Evolutionary conservation across 1,140 invertebrate species (phyloP), one percentile per base, ranked within the genome.

Genomic region (Drosophila lini): DNA sequence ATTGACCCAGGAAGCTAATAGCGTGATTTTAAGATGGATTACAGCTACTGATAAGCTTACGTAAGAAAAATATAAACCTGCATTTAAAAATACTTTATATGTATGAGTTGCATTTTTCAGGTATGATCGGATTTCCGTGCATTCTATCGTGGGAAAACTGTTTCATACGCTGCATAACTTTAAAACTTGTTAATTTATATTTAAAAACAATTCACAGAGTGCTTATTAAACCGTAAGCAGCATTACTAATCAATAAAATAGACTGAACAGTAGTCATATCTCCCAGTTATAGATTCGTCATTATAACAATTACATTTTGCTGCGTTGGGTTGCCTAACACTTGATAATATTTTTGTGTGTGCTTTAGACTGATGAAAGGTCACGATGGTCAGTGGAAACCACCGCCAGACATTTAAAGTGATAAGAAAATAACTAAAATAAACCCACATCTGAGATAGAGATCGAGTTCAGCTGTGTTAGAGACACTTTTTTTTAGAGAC

Each of bases 311-410:
- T 32, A n/a, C 1, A 32, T 45, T 45, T 59, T 2, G 8, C 11
- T 19, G 15, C 5, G 6, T 22, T 34, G 19, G 16, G 19, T 36
- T 40, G 22, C n/a, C 11, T 22, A 56, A 16, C 16, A 38, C 19
- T 32, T 57, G 11, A 16, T 57, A 38, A 8, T 47, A 28, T 57
- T 47, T 11, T 32, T 32, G 25, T 9, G 8, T 28, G 5, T 28
- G 31, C 2, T 47, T 36, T 3, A 28, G 19, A 5, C 32, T 36
- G 19, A 63, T 38, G 45, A 75, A 41, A 75, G 74, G 71, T 75
- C 74, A 75, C 38, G n/a, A n/a, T 41, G 53, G 38, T 38, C 34
- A 58, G 62, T 59, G 71, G 71, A 76, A 75, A 76, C 36, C 19
- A 19, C 71, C 71, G 40, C 22, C 22, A 50, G 53, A 59, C 55